Evolutionary conservation across 1,140 invertebrate species (phyloP), one percentile per base, ranked within the genome.

Genomic region (Psilanteris sp.): DNA sequence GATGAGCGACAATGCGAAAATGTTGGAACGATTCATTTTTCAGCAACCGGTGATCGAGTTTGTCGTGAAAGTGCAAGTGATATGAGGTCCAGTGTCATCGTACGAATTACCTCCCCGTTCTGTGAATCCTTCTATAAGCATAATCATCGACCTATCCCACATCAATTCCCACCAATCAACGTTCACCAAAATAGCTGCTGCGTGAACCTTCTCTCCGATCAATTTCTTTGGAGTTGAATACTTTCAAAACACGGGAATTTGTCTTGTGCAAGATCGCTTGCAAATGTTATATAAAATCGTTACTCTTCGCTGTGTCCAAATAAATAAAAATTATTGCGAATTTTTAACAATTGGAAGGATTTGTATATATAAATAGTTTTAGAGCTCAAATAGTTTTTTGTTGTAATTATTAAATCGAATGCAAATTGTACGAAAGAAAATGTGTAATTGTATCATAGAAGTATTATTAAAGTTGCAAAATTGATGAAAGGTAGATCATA

Each of bases 71-170:
- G 70, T 66, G 52, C 59, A 73, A 73, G 70, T 75, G 72, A 68
- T 57, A 75, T 64, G 62, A 52, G 72, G 29, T 57, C 57, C 55
- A 16, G 72, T 75, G 72, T 75, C 72, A 75, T 75, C 62, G 55
- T 75, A 46, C 55, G 72, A 68, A 75, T 75, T 75, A 68, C 68
- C 72, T 75, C 48, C 46, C 36, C 31, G 39, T 22, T 24, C 48
- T 31, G 48, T 64, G 72, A 75, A 68, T 62, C 72, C 72, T 67
- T 67, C 62, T 75, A 68, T 75, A 75, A 68, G 62, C 55, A 57
- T 75, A 67, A 68, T 68, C 72, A 68, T 4, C 72, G 62, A 68
- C 62, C 72, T 67, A 75, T 68, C 72, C 62, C 62, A 75, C 72
- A 75, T 57, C 61, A 67, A 61, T 67, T 62, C 54, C 62, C 39